phyloP scores from a whole-genome alignment of 1,140 invertebrate genomes.

The Penaeus japonicus region DNA sequence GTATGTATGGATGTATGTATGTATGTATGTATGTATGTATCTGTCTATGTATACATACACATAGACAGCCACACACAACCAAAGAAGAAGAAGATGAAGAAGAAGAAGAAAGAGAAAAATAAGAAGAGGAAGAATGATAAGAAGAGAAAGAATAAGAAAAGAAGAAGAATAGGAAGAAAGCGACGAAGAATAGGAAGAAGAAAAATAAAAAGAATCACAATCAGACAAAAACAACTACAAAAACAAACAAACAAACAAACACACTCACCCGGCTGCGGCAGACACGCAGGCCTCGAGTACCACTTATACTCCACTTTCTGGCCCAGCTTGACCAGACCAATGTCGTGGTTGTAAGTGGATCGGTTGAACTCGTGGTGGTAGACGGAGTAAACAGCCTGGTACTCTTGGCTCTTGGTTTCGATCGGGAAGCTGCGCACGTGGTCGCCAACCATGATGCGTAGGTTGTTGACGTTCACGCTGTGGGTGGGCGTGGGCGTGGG shows the following conservation, averaged over 20 bases:
- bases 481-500: no score
- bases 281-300: conserved; percentile 80
- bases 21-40: no score
- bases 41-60: no score
- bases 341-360: conserved; percentile 81
- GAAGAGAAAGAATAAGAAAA: no score
- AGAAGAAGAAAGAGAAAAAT: no score
- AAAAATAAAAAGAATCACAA: no score
- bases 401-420: conserved; percentile 74
- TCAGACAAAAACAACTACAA: not conserved
- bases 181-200: no score
- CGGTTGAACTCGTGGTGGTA: conserved; percentile 76
- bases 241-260: conserved; percentile 1
- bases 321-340: conserved; percentile 76
- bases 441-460: conserved; percentile 76
- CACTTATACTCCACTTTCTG: conserved; percentile 72
- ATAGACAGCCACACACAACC: not conserved
- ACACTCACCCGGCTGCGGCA: conserved; percentile 71
- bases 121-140: no score
- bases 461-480: conserved; percentile 61
- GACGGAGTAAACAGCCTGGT: conserved; percentile 77
- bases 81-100: no score
- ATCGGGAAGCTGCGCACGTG: conserved; percentile 75
- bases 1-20: no score
- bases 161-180: no score